These are phyloP conservation scores for Oncorhynchus nerka DNA, from an alignment of 2,113 vertebrate species.

Conservation along the genomic window DNA sequence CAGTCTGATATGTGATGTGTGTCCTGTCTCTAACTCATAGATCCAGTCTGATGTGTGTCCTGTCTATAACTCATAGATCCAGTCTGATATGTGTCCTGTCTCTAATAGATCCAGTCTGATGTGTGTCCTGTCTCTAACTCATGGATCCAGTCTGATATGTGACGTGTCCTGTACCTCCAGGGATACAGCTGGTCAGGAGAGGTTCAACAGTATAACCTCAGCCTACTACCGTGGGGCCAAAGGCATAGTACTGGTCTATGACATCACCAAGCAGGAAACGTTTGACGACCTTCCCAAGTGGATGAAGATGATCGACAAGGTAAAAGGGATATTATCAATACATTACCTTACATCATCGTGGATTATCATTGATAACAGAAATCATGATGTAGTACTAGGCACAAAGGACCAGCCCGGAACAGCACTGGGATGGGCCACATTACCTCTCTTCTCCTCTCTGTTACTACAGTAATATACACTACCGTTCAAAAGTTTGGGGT, in stretches of 20 bases:
- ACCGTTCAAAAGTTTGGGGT: too few species aligned
- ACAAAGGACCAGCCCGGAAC: too few species aligned
- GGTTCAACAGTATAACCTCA: slow-evolving; percentile 99
- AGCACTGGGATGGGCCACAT: not conserved
- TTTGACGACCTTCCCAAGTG: slow-evolving; percentile 98
- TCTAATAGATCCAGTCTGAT: not conserved
- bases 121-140: too few species aligned
- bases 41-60: not conserved
- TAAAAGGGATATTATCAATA: slow-evolving; percentile 43
- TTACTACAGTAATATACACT: too few species aligned
- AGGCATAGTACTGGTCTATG: slow-evolving; percentile 96
- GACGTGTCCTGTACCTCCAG: slow-evolving; percentile 63
- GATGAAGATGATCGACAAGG: slow-evolving; percentile 99
- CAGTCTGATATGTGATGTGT: too few species aligned
- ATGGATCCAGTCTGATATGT: not conserved
- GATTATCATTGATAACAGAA: not conserved
- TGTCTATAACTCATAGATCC: not conserved
- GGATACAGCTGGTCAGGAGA: slow-evolving; percentile 98
- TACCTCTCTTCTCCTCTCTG: too few species aligned
- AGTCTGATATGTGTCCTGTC: not conserved
- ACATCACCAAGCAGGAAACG: slow-evolving; percentile 98
- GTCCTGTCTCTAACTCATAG: too few species aligned
- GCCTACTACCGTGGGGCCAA: slow-evolving; percentile 98
- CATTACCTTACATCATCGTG: not conserved
- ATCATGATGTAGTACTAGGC: not conserved